Percentiles rank a stretch among this genome's conserved stretches.
These are phyloP conservation scores for Rhopalosiphum maidis DNA, from an alignment of 1,140 invertebrate genomes.

Conservation along the genomic window DNA sequence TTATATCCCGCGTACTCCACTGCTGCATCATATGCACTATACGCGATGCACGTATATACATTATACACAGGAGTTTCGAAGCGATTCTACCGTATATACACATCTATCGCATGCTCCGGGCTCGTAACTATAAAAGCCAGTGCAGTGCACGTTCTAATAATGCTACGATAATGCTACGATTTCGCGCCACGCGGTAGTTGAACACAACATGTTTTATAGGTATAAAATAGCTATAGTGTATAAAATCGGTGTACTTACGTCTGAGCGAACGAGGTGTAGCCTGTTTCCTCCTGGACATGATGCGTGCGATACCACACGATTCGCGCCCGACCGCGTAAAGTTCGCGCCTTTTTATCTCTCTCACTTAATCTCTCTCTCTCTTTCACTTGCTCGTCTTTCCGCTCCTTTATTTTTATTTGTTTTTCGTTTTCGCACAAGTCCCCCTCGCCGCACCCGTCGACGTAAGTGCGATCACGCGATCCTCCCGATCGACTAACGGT, in stretches of 20 bases:
- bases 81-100: background rate
- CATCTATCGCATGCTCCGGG: background rate
- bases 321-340: background rate
- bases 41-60: background rate
- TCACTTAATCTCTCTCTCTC: background rate
- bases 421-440: background rate
- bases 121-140: conserved; percentile 10
- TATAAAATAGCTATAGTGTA: background rate
- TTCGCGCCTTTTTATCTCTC: background rate
- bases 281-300: conserved; percentile 55
- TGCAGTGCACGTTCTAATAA: background rate
- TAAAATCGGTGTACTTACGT: conserved; percentile 38
- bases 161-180: background rate
- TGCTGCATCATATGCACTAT: background rate
- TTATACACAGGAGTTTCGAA: background rate
- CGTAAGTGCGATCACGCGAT: background rate
- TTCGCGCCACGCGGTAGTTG: background rate
- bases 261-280: conserved; percentile 47
- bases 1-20: background rate
- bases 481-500: background rate
- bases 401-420: background rate
- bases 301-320: background rate
- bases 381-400: background rate
- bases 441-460: background rate
- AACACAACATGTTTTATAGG: background rate